Percentiles rank a stretch among this genome's conserved stretches.
Conservation (phyloP, 2,888 invertebrate genomes). For the Archaeoteleia sp. region DNA sequence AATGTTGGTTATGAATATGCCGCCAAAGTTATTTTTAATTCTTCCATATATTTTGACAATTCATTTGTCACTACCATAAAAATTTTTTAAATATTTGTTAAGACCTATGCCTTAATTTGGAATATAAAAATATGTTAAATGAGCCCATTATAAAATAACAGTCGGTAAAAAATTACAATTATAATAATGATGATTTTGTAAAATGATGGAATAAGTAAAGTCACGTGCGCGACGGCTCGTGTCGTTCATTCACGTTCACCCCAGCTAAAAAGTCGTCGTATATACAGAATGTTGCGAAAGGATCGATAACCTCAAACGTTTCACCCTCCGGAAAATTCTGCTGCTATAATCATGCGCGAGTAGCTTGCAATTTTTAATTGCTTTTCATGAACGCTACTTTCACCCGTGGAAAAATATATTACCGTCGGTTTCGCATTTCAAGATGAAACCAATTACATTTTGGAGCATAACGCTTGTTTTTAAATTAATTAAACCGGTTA, state of each 20-base stretch:
- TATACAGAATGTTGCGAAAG: conserved; percentile 37
- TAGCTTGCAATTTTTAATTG: conserved; percentile 41
- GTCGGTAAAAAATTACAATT: no score
- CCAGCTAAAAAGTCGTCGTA: conserved; percentile 47
- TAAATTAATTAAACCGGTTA: conserved; percentile 30
- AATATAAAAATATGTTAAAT: no score
- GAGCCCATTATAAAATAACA: no score
- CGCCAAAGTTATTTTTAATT: no score
- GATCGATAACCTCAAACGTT: conserved; percentile 51
- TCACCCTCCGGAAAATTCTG: conserved; percentile 46
- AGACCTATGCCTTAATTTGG: no score
- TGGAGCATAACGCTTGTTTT: conserved; percentile 16
- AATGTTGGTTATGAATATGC: no score
- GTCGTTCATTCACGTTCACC: conserved; percentile 52
- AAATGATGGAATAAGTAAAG: conserved; percentile 43
- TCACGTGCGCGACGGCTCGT: conserved; percentile 50
- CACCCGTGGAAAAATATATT: conserved; percentile 33
- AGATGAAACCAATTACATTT: conserved; percentile 28
- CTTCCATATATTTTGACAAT: no score
- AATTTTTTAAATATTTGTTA: no score
- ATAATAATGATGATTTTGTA: conserved; percentile 3
- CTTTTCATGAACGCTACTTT: conserved; percentile 27
- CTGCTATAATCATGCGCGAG: conserved; percentile 39
- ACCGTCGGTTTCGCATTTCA: conserved; percentile 15
- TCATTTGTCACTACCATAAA: no score